Evolutionary conservation across 2,888 invertebrate genomes (phyloP), one percentile per base, ranked within the genome.

Genomic region (Neocrepidodera transversa): DNA sequence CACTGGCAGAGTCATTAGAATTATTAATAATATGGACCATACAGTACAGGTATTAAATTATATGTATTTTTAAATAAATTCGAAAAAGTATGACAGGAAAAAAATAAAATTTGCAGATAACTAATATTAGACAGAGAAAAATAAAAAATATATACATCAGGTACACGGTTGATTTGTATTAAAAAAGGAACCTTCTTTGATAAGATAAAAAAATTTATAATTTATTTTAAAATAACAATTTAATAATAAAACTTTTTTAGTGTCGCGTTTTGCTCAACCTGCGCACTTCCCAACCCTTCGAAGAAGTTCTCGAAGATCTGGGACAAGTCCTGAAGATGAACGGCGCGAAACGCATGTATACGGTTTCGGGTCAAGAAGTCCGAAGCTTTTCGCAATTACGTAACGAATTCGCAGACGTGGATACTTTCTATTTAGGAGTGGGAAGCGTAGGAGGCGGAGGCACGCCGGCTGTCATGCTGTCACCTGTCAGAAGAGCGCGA

Each of bases 21-120:
- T 97, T 76, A 92, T 96, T 76, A 96, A 96, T 80, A 95, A 95
- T 79, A 88, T 91, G 84, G 92, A 95, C 80, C 93, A 95, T 78
- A 90, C 93, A 32, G 91, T 93, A 71, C 93, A 93, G 87, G 93
- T 92, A 79, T n/a, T 3, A 38, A n/a, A 13, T 36, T 20, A n/a
- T n/a, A n/a, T n/a, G n/a, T n/a, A n/a, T n/a, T n/a, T n/a, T n/a
- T n/a, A n/a, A n/a, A n/a, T n/a, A n/a, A n/a, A n/a, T n/a, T n/a
- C n/a, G n/a, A n/a, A n/a, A n/a, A n/a, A n/a, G n/a, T n/a, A n/a
- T n/a, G n/a, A n/a, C n/a, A n/a, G n/a, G n/a, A n/a, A n/a, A n/a
- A n/a, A n/a, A n/a, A n/a, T n/a, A n/a, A n/a, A n/a, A n/a, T n/a
- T n/a, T n/a, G n/a, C n/a, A n/a, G n/a, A n/a, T n/a, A n/a, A n/a